phyloP scores from a whole-genome alignment of 2,113 vertebrate genomes.

The Oryzias javanicus region DNA sequence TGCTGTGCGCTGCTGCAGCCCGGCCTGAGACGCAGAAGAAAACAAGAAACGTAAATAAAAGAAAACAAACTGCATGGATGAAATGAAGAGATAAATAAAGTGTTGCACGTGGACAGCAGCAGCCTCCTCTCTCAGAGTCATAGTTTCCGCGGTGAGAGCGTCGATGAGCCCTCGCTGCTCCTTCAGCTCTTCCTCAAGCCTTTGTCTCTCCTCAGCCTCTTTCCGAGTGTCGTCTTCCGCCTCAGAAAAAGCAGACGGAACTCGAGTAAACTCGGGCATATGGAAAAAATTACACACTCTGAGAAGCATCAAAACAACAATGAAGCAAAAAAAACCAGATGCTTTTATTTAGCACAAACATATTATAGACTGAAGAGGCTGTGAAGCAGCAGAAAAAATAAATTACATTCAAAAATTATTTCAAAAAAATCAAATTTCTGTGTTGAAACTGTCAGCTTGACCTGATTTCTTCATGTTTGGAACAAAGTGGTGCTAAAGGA shows the following conservation, averaged over 20 bases:
- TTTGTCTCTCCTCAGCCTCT: slow-evolving; percentile 71
- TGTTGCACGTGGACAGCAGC: slow-evolving; percentile 75
- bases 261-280: neutral
- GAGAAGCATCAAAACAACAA: neutral
- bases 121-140: slow-evolving; percentile 83
- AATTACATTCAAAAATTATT: too few relatives aligned
- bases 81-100: neutral
- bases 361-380: too few relatives aligned
- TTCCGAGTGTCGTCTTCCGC: slow-evolving; percentile 76
- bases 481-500: too few relatives aligned
- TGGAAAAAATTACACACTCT: neutral
- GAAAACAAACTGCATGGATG: neutral
- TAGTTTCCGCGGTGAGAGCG: slow-evolving; percentile 87
- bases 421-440: too few relatives aligned
- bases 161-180: slow-evolving; percentile 87
- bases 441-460: too few relatives aligned
- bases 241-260: slow-evolving; percentile 59
- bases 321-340: rapidly evolving
- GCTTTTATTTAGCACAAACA: too few relatives aligned
- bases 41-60: neutral
- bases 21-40: slow-evolving; percentile 23
- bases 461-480: too few relatives aligned
- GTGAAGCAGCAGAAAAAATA: too few relatives aligned
- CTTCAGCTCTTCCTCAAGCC: slow-evolving; percentile 73
- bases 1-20: slow-evolving; percentile 42